A percentile compares a stretch with the other conserved stretches of the same genome.
Evolutionary conservation across 2,797 vertebrate species (phyloP).

Genomic region (Xenentodon cancila): DNA sequence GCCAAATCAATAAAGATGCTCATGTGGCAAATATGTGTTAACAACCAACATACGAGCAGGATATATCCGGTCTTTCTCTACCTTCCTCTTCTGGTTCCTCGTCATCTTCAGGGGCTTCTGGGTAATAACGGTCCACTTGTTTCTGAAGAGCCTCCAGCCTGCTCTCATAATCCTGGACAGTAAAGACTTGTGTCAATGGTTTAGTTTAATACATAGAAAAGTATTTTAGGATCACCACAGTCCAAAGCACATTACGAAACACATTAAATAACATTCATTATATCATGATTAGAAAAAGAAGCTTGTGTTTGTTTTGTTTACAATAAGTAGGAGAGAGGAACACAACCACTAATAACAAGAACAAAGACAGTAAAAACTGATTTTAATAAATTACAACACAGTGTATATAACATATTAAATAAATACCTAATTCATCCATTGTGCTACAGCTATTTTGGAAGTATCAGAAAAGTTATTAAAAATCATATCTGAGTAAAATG

Average conservation of each 20-base stretch:
- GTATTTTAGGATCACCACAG: neutral
- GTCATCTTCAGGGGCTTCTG: conserved; percentile 90
- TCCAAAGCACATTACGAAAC: neutral
- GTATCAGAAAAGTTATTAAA: too few species aligned
- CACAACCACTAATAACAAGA: too few species aligned
- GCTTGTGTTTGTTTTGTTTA: neutral
- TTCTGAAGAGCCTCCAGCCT: conserved; percentile 95
- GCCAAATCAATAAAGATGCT: conserved; percentile 8
- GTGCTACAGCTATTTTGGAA: too few species aligned
- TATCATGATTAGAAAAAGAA: neutral
- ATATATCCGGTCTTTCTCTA: conserved; percentile 49
- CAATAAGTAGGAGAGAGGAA: too few species aligned
- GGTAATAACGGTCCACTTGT: conserved; percentile 93
- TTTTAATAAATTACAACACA: too few species aligned
- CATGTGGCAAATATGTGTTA: neutral
- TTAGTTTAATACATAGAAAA: neutral
- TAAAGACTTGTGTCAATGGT: neutral
- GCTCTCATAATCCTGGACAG: conserved; percentile 94
- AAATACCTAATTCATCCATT: too few species aligned
- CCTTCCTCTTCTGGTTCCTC: conserved; percentile 96
- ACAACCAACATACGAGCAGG: neutral
- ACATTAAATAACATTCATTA: too few species aligned
- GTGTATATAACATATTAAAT: too few species aligned
- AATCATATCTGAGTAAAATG: neutral
- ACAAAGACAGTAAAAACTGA: too few species aligned